Evolutionary conservation across 23 tunicate species (phyloP).

Genomic region (Ascidia mentula): DNA sequence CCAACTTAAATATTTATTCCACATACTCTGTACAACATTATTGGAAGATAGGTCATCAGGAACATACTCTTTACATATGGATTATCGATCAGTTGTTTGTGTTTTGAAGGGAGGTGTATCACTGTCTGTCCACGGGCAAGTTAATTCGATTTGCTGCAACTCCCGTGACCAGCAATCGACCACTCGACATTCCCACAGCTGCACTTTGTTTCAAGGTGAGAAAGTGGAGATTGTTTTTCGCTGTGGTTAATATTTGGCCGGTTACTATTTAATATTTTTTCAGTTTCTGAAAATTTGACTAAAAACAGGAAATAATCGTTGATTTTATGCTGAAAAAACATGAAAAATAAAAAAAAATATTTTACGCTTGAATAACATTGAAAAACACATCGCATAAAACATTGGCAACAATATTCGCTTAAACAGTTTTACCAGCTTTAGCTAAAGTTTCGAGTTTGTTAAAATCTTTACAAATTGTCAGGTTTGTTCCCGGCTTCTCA

Average conservation of each 20-base stretch:
- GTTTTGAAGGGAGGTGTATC: conserved; percentile 25
- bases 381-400: neutral
- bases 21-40: no score
- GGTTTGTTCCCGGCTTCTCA: conserved; percentile 66
- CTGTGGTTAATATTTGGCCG: neutral
- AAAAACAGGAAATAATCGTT: no score
- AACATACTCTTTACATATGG: no score
- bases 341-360: no score
- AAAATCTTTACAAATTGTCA: neutral
- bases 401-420: no score
- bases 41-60: no score
- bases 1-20: no score
- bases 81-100: no score
- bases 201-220: conserved; percentile 37
- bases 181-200: conserved; percentile 9
- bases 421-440: no score
- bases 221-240: neutral
- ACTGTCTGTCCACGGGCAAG: conserved; percentile 26
- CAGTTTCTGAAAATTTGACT: neutral
- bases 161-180: neutral
- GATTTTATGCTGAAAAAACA: no score
- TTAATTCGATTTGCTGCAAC: neutral
- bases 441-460: neutral
- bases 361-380: no score
- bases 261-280: no score